Percentiles rank a stretch among this genome's conserved stretches.
These are phyloP conservation scores for Microctonus brassicae DNA, from an alignment of 2,888 invertebrate species.

Conservation along the genomic window DNA sequence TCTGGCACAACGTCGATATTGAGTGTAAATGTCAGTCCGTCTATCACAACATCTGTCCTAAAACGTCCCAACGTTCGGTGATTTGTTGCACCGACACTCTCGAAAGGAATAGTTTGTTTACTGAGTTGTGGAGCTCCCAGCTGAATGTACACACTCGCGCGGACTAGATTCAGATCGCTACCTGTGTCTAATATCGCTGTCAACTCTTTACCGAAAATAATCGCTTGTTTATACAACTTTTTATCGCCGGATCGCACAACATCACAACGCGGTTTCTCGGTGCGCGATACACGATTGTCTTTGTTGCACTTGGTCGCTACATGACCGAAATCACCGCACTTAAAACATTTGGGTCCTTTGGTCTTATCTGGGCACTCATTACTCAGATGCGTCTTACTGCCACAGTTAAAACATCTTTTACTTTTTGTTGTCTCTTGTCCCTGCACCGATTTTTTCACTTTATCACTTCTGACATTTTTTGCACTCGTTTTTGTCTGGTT, in stretches of 20 bases:
- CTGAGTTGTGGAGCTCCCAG: constrained; percentile 33
- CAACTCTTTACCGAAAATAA: constrained; percentile 26
- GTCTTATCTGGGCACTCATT: too few species aligned
- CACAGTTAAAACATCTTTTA: constrained; percentile 7
- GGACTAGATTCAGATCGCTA: constrained; percentile 36
- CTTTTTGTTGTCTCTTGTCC: background rate
- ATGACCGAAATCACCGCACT: too few species aligned
- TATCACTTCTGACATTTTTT: background rate
- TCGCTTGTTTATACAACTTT: constrained; percentile 36
- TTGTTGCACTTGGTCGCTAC: too few species aligned
- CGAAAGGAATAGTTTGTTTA: constrained; percentile 10
- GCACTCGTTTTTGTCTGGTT: too few species aligned
- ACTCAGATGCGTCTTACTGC: too few species aligned
- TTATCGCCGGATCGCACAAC: constrained; percentile 16
- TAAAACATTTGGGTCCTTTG: too few species aligned
- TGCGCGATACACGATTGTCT: too few species aligned
- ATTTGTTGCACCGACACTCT: constrained; percentile 14
- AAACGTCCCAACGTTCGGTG: constrained; percentile 35
- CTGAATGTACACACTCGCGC: constrained; percentile 26
- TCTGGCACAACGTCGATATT: constrained; percentile 38
- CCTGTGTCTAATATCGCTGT: background rate
- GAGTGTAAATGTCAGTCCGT: constrained; percentile 27
- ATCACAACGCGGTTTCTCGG: constrained; percentile 6
- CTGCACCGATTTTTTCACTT: background rate
- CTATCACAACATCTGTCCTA: constrained; percentile 20